Evolutionary conservation across 2,888 invertebrate species (phyloP).

Genomic region (Ptychoptera albimana): DNA sequence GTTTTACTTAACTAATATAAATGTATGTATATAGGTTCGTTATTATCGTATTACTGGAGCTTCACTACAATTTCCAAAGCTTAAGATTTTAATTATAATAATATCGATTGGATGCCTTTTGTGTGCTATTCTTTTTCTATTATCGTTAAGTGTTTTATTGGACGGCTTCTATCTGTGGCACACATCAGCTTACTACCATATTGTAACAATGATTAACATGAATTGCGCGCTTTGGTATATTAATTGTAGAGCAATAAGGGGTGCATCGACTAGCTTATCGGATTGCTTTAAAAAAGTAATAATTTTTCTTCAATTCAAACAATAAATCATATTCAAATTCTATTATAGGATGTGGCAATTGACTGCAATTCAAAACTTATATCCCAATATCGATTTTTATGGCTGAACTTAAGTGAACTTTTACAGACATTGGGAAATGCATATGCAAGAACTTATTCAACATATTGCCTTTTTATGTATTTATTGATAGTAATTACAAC

Average conservation of each 20-base stretch:
- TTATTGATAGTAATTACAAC: neutral
- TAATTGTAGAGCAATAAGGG: conserved; percentile 47
- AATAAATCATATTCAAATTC: neutral
- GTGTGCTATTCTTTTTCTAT: conserved; percentile 40
- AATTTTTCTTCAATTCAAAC: neutral
- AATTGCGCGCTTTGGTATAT: conserved; percentile 56
- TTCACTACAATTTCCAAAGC: conserved; percentile 41
- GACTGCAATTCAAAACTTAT: conserved; percentile 40
- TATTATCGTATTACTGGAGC: conserved; percentile 41
- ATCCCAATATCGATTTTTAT: conserved; percentile 42
- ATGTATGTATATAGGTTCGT: conserved; percentile 27
- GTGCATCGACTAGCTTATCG: conserved; percentile 40
- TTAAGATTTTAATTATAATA: conserved; percentile 42
- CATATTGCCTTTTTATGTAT: conserved; percentile 48
- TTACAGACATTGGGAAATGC: conserved; percentile 48
- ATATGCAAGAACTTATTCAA: conserved; percentile 49
- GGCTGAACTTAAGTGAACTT: conserved; percentile 49
- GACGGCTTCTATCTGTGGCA: conserved; percentile 46
- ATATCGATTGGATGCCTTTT: conserved; percentile 45
- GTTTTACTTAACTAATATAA: neutral
- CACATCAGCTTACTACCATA: conserved; percentile 39
- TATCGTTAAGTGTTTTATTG: conserved; percentile 40
- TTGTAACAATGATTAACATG: conserved; percentile 56
- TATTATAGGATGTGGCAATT: conserved; percentile 36
- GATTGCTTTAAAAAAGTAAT: conserved; percentile 35